phyloP scores from a whole-genome alignment of 2,888 invertebrate species.

The Stictocephala bisonia region DNA sequence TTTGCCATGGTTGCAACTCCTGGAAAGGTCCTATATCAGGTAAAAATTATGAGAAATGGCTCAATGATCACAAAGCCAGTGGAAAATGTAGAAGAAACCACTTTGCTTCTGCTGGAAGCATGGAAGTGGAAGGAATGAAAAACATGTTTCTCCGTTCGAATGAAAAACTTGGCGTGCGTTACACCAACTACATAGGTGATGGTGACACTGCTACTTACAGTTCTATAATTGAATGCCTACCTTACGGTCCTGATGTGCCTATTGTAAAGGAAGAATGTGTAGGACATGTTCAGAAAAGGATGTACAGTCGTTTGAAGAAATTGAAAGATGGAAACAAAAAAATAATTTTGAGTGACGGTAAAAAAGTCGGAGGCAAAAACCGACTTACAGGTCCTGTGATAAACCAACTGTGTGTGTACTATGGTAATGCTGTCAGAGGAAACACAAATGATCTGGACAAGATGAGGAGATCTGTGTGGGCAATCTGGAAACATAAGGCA shows the following conservation, averaged over 20 bases:
- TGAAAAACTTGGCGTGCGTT: constrained; percentile 40
- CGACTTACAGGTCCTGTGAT: constrained; percentile 20
- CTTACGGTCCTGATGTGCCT: constrained; percentile 38
- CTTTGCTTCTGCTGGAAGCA: constrained; percentile 11
- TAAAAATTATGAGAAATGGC: not conserved
- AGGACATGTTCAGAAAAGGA: constrained; percentile 50
- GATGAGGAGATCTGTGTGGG: too few species aligned
- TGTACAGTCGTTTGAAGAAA: constrained; percentile 44
- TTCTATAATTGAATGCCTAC: constrained; percentile 8
- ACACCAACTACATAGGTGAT: constrained; percentile 46
- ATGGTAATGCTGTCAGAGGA: too few species aligned
- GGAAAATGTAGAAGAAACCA: not conserved
- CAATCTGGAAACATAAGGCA: too few species aligned
- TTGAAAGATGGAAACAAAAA: constrained; percentile 7
- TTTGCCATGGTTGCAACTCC: constrained; percentile 15
- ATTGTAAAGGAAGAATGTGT: constrained; percentile 48
- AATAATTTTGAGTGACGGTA: not conserved
- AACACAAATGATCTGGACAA: too few species aligned
- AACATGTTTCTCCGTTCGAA: constrained; percentile 48
- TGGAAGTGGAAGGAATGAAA: constrained; percentile 49
- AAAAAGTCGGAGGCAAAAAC: constrained; percentile 28
- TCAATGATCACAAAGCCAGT: not conserved
- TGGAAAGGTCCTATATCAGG: constrained; percentile 16
- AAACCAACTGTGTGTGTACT: too few species aligned
- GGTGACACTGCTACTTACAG: constrained; percentile 21